Base-by-base conservation (phyloP, 2,888 invertebrate genomes). In the Pheosia gnoma region DNA sequence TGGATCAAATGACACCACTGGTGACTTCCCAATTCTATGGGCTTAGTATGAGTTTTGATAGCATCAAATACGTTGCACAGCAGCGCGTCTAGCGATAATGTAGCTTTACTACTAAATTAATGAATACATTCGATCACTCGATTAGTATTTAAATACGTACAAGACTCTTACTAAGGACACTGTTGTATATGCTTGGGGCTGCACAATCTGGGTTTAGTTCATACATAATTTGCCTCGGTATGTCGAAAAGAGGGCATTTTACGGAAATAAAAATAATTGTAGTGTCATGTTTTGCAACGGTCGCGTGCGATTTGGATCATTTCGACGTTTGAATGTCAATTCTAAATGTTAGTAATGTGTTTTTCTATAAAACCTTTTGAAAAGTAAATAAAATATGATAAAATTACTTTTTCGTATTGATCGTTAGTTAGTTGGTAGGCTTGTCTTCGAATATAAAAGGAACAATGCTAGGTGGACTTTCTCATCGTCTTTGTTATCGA, bases 331-430 rank as follows among this genome's bases (percentile, higher is more conserved):
- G 13, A 58, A 68, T 67, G 80, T 77, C 75, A 78, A 78, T 78
- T 79, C 62, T 77, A 58, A 67, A 66, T 75, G 77, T 80, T 76
- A 77, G 71, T 53, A 5, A 69, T 79, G 72, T 56, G 56, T 41
- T 78, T 77, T 74, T 72, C 66, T 71, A 71, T 67, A 70, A 70
- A 67, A 62, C 55, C 65, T 72, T 63, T 63, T 38, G 36, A 37
- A 60, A 63, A 54, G 59, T 56, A 45, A 77, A 78, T 76, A 77
- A 81, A 82, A 78, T 80, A 58, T 68, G 52, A 59, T 68, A 71
- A 80, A 72, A 70, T 68, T 60, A 64, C 57, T 63, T 70, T 70
- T 72, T 77, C 63, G 71, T 73, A 69, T 78, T 66, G 57, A 63
- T 77, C 67, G 65, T 74, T 72, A 69, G 70, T 65, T 74, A 64